phyloP scores from a whole-genome alignment of 1,140 invertebrate genomes.

The Pomacea maculata region DNA sequence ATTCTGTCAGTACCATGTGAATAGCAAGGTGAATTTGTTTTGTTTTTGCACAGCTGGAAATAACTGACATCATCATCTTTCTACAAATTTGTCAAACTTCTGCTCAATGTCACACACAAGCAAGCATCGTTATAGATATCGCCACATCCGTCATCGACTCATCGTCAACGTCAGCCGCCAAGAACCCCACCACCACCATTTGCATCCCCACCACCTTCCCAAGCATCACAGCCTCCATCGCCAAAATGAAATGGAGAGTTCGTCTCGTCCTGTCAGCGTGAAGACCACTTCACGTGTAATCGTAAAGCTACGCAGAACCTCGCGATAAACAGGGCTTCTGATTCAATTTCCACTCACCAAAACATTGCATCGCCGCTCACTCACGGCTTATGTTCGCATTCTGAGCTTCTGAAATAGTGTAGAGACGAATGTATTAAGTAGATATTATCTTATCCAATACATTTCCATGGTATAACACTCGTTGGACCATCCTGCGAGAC shows the following conservation, averaged over 20 bases:
- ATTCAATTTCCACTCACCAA: neutral
- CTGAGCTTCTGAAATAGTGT: too few species aligned
- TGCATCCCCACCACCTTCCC: neutral
- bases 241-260: neutral
- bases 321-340: too few species aligned
- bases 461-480: too few species aligned
- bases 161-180: neutral
- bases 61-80: too few species aligned
- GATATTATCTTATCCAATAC: too few species aligned
- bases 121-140: neutral
- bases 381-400: neutral
- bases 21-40: neutral
- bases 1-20: too few species aligned
- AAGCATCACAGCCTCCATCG: neutral
- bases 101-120: neutral
- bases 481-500: too few species aligned
- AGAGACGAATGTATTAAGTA: too few species aligned
- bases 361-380: conserved; percentile 3
- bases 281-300: neutral
- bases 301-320: too few species aligned
- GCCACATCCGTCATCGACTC: neutral
- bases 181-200: neutral
- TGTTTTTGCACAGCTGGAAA: neutral
- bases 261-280: neutral
- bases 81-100: neutral